Evolutionary conservation across 2,797 vertebrate species (phyloP), one percentile per base, ranked within the genome.

Genomic region (Sebastes oblongus): DNA sequence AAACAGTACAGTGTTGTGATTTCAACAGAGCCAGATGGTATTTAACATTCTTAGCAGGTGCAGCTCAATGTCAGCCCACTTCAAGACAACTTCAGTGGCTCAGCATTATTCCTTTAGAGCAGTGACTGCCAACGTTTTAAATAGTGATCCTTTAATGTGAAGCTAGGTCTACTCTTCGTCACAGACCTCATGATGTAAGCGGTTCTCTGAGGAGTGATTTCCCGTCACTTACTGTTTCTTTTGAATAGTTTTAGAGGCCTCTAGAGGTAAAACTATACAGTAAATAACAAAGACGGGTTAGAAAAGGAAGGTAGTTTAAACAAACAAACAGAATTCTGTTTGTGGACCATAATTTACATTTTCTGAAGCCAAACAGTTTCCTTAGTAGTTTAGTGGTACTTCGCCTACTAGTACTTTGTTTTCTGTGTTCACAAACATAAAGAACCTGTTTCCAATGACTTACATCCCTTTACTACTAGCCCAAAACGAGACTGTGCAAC

Each of bases 1-100:
- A 70, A 64, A 46, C 7, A 67, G 30, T 6, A 77, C 7, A 77
- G 7, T n/a, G 11, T 20, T 16, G 46, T 65, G 68, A 88, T 81
- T 83, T 61, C 69, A 86, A 60, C 24, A 16, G 32, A 36, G 13
- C 25, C 27, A 25, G 39, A 22, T 70, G 50, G 46, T 64, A 52
- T 67, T 75, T 66, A 83, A 66, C 60, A 46, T 61, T 36, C 12
- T 22, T 12, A 61, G 50, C 13, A 27, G 66, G 16, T 42, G 52
- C 27, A 29, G 66, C 30, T 66, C 42, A 60, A 29, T 29, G 11
- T 61, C 25, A 18, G 20, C 34, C 16, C 8, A 46, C 46, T 69
- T 67, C 9, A 70, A 30, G 58, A 59, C 62, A 61, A 16, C 52
- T 62, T 56, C 6, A 77, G 13, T 14, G 8, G 24, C 25, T 79